Evolutionary conservation across 2,888 invertebrate species (phyloP).

Genomic region (Empis stercorea): DNA sequence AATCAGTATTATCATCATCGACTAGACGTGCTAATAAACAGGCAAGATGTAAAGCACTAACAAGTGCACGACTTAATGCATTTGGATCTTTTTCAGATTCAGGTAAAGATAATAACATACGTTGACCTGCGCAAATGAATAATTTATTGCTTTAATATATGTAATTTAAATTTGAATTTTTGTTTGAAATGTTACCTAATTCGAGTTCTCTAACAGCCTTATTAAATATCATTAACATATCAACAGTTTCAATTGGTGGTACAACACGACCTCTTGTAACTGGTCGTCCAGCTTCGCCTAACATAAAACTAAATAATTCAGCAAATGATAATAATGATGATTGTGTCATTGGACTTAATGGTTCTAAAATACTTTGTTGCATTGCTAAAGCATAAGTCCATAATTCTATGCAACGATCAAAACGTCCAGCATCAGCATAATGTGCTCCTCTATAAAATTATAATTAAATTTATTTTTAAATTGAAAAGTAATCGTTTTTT

Average conservation of each 20-base stretch:
- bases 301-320: slow-evolving; percentile 89
- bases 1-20: slow-evolving; percentile 40
- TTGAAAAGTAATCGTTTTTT: too few species aligned
- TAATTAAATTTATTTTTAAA: background rate
- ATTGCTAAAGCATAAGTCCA: slow-evolving; percentile 97
- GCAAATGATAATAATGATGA: slow-evolving; percentile 89
- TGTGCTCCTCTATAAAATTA: slow-evolving; percentile 57
- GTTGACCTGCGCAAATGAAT: too few species aligned
- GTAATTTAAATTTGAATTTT: background rate
- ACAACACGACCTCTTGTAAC: slow-evolving; percentile 56
- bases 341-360: slow-evolving; percentile 88
- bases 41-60: slow-evolving; percentile 74
- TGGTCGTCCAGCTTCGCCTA: slow-evolving; percentile 68
- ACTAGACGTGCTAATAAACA: slow-evolving; percentile 58
- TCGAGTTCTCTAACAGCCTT: slow-evolving; percentile 33
- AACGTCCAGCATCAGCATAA: slow-evolving; percentile 90
- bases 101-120: slow-evolving; percentile 44
- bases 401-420: slow-evolving; percentile 78
- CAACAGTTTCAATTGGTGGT: slow-evolving; percentile 67
- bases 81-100: slow-evolving; percentile 54
- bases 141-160: too few species aligned
- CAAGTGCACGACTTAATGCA: slow-evolving; percentile 69
- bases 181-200: background rate
- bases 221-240: slow-evolving; percentile 69
- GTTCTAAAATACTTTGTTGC: slow-evolving; percentile 87